Conservation (phyloP, 2,888 invertebrate species). For the Drosophila acutilabella region DNA sequence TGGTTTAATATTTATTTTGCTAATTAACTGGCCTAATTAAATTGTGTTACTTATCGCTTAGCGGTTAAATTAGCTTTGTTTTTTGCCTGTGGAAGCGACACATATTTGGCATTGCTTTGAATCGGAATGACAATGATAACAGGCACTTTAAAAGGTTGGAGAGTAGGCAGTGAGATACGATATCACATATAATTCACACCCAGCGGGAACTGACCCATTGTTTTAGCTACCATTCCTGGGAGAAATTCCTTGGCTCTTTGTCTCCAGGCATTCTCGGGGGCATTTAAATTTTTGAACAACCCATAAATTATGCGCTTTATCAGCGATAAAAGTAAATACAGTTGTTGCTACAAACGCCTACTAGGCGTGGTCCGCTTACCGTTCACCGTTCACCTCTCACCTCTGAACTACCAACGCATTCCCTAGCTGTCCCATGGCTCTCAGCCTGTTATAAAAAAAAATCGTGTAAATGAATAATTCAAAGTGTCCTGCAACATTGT, state of each 20-base stretch:
- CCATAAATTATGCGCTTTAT: conserved; percentile 81
- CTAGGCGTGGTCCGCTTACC: conserved; percentile 49
- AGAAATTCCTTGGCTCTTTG: conserved; percentile 61
- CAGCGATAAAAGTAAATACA: conserved; percentile 82
- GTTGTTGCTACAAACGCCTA: conserved; percentile 81
- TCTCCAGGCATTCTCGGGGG: conserved; percentile 73
- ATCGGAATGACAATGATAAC: conserved; percentile 41
- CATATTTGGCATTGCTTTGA: conserved; percentile 50
- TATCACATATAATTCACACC: conserved; percentile 32
- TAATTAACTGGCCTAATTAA: conserved; percentile 16
- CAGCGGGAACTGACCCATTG: conserved; percentile 41
- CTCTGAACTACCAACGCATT: conserved; percentile 6
- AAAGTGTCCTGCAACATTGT: conserved; percentile 81
- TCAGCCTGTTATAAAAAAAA: conserved; percentile 44
- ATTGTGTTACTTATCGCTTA: not conserved
- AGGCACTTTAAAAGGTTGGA: not conserved
- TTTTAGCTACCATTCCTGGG: conserved; percentile 35
- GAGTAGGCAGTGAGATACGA: not conserved
- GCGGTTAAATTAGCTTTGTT: conserved; percentile 13
- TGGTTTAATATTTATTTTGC: conserved; percentile 13
- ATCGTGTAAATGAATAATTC: conserved; percentile 79
- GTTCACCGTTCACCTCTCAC: not conserved
- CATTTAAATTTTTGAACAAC: conserved; percentile 81
- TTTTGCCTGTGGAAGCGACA: conserved; percentile 24
- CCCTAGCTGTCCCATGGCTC: conserved; percentile 63